Evolutionary conservation across 2,888 invertebrate species (phyloP), one percentile per base, ranked within the genome.

Genomic region (Volucella bombylans): DNA sequence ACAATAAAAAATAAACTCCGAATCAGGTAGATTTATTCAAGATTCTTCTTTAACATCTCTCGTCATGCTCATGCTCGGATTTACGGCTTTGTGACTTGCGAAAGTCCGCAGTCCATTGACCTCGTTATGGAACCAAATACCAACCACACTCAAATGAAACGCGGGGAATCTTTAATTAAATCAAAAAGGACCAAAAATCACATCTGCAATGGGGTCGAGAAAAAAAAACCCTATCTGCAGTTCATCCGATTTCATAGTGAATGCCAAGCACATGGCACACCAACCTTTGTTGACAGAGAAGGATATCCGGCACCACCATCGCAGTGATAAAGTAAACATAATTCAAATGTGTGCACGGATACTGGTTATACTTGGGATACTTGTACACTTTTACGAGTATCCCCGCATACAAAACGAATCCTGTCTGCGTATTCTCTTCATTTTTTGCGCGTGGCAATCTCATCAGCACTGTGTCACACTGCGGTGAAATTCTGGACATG

Each of bases 21-120:
- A 18, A 18, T 9, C 50, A 50, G 50, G 50, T 50, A 10, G 18
- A 18, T 18, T 10, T 50, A 18, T 10, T 50, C 4, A 1, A 23
- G 23, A 23, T 23, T 23, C 23, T 4, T 23, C 23, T 23, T 23
- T 23, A 23, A 23, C 4, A 1, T 23, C 23, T 23, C 4, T n/a
- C n/a, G n/a, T n/a, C n/a, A n/a, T n/a, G n/a, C 23, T 23, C 11
- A 50, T 18, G 10, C 15, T 50, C 50, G 18, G 18, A 50, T 15
- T 50, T 15, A 1, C 15, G 0, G 10, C 11, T 50, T 50, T 50
- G 47, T 9, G 6, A 6, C n/a, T 64, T 64, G 14, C 8, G 14
- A 49, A 49, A 14, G 12, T 10, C 47, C 15, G 14, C 31, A 23
- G 62, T 64, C 49, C 62, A 49, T 64, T 64, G 62, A 64, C 62